Conservation (phyloP, 2,113 vertebrate genomes). For the Dipodomys merriami region DNA sequence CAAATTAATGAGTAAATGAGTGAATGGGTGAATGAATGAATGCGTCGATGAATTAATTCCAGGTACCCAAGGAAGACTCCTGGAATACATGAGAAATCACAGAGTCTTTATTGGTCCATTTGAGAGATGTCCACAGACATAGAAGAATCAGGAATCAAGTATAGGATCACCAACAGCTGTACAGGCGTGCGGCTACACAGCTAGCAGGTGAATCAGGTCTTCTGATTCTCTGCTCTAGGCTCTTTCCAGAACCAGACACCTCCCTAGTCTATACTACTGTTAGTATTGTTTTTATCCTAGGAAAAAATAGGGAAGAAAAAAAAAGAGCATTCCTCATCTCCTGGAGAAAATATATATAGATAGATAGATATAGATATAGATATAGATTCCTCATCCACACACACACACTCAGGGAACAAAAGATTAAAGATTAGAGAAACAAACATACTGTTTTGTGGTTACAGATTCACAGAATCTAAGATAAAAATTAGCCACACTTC, state of each 20-base stretch:
- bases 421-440: conserved; percentile 3
- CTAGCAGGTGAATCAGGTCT: background rate
- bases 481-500: conserved; percentile 6
- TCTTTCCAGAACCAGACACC: background rate
- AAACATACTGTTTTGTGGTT: background rate
- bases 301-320: background rate
- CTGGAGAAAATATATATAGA: background rate
- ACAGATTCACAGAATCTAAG: background rate
- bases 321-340: background rate
- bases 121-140: background rate
- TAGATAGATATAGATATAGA: too few relatives aligned
- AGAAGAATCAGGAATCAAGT: background rate
- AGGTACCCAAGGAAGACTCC: background rate
- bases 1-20: too few relatives aligned
- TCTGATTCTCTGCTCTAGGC: accelerated
- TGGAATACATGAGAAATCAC: background rate
- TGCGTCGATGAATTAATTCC: background rate
- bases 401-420: background rate
- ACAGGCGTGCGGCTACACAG: background rate
- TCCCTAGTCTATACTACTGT: background rate
- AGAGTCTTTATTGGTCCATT: too few relatives aligned
- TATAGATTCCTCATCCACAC: too few relatives aligned
- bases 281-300: conserved; percentile 4
- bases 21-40: background rate
- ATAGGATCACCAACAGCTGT: background rate